Conservation (phyloP, 2,888 invertebrate genomes). For the Brenthis ino region DNA sequence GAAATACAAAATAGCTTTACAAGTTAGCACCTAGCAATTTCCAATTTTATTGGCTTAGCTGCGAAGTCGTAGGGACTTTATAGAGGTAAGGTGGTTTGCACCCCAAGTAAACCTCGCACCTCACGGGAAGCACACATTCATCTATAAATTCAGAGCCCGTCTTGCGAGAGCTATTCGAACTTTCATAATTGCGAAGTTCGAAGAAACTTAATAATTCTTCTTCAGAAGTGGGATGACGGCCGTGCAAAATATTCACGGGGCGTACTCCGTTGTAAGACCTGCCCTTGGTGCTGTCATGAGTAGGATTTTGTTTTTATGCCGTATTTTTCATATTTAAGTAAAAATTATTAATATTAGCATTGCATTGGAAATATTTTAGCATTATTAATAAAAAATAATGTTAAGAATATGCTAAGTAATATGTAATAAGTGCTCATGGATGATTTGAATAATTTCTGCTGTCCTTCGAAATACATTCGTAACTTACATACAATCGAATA, state of each 20-base stretch:
- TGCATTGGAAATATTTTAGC: background rate
- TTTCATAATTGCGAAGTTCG: slow-evolving; percentile 82
- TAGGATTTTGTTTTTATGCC: slow-evolving; percentile 41
- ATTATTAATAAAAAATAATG: background rate
- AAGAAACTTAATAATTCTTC: slow-evolving; percentile 82
- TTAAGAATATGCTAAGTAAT: background rate
- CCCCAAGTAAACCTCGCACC: slow-evolving; percentile 53
- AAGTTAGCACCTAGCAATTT: slow-evolving; percentile 43
- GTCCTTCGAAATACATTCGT: no score
- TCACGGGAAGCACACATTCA: slow-evolving; percentile 72
- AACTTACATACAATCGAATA: no score
- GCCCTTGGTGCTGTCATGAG: slow-evolving; percentile 60
- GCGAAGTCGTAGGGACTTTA: slow-evolving; percentile 47
- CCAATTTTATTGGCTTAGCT: slow-evolving; percentile 49
- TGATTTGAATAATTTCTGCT: no score
- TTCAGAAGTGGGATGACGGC: slow-evolving; percentile 79
- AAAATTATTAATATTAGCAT: background rate
- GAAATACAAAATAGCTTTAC: slow-evolving; percentile 40
- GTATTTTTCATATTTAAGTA: slow-evolving; percentile 44
- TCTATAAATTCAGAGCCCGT: slow-evolving; percentile 81
- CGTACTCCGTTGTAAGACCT: slow-evolving; percentile 67
- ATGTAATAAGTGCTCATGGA: no score
- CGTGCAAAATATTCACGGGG: slow-evolving; percentile 79
- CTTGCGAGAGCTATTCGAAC: slow-evolving; percentile 81
- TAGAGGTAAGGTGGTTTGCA: slow-evolving; percentile 51